Evolutionary conservation across 2,888 invertebrate species (phyloP), one percentile per base, ranked within the genome.

Genomic region (Limnephilus auricula): DNA sequence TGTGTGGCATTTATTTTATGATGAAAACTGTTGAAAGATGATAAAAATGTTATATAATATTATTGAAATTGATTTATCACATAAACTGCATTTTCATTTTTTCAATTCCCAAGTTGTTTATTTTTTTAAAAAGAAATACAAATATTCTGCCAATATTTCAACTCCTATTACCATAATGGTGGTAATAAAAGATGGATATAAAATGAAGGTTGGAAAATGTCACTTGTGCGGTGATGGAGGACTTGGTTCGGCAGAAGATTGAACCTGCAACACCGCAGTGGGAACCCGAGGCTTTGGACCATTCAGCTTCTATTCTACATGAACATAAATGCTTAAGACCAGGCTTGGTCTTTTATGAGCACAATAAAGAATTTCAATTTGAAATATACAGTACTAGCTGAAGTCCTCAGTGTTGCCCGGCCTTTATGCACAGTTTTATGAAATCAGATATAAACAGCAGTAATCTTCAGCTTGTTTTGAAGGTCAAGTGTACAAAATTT

Each of bases 31-130:
- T 89, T 89, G 65, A 83, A 45, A 83, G 80, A 83, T 80, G 82
- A 89, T 89, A 83, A 89, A 89, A 80, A 83, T 89, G 89, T 89
- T 89, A 89, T 89, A 34, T 89, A 89, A 89, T 89, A 89, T 89
- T 89, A 89, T 89, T 80, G 50, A 89, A 50, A 89, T 89, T 83
- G 80, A 89, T 89, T 89, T 89, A 89, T 89, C 89, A 89, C 89
- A 9, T 31, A 89, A n/a, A 80, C 45, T 65, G 80, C 82, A 50
- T 89, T 89, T 89, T 89, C 50, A 65, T 89, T 89, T 50, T 45
- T 45, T n/a, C 2, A 25, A n/a, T 65, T 65, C 65, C 65, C n/a
- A 65, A 65, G 25, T 65, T 25, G 4, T 15, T 45, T 45, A 13
- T 45, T 13, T 45, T 45, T 45, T 13, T 13, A 50, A 18, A 50